Base-by-base conservation (phyloP, 2,797 vertebrate species). In the Epinephelus coioides region DNA sequence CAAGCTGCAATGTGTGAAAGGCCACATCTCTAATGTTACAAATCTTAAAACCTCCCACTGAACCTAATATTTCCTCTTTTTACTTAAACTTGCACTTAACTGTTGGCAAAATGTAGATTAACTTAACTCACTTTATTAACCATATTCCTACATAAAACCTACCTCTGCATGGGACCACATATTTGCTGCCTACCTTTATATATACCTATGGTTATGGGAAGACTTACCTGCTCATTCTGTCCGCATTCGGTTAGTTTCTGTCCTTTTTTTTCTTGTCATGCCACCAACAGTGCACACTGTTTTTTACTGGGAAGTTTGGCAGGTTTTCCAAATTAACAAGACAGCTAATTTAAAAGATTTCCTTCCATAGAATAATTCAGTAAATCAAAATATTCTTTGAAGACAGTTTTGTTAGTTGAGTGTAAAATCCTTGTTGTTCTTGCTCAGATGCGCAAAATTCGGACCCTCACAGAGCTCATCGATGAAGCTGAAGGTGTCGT, bases 381-480 rank as follows among this genome's bases (percentile, higher is more conserved):
- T 34, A 34, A 34, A 25, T 56, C 9, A 50, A 53, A 73, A 51
- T n/a, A 49, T 54, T 34, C 6, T 0, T 46, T 63, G 2, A 77
- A 69, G 8, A 25, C 23, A 17, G 2, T 12, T 5, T 51, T 40
- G 7, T 57, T 12, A 2, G 19, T 54, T 34, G 1, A 23, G 0
- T 53, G 17, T 54, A 0, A 23, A 46, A 6, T 61, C n/a, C 3
- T 53, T 76, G 12, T 70, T 76, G 12, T 34, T 8, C 34, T 76
- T 83, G 2, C 40, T 13, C 88, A 98, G 97, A 95, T 98, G 73
- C 95, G 95, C 47, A 98, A 97, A 88, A 90, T 90, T 68, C 96
- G 97, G 19, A 96, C 95, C 0, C 93, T 98, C 74, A 88, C 95
- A 1, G 97, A 98, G 74, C 91, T 98, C 80, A 94, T 98, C n/a